Percentiles rank a stretch among this genome's conserved stretches.
These are phyloP conservation scores for Paramuricea clavata DNA, from an alignment of 92 coral and sea anemone species.

Conservation along the genomic window DNA sequence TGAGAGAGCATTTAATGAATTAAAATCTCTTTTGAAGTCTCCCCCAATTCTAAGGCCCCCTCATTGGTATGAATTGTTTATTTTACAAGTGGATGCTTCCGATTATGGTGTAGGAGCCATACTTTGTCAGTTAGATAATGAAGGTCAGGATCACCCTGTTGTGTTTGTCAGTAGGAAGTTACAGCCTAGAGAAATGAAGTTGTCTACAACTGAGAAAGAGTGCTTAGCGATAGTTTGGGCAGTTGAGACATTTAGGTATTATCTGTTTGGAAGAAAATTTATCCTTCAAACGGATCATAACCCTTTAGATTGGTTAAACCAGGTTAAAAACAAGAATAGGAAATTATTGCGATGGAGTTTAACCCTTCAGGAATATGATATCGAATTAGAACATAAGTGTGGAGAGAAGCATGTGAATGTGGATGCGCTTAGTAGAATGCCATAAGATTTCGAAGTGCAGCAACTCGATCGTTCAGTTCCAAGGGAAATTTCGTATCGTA, in stretches of 20 bases:
- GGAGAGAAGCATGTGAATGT: constrained; percentile 57
- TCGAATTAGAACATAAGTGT: constrained; percentile 61
- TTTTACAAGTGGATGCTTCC: too few relatives aligned
- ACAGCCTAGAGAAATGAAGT: too few relatives aligned
- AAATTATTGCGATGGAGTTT: constrained; percentile 70
- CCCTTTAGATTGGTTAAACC: constrained; percentile 59
- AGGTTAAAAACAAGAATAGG: constrained; percentile 55
- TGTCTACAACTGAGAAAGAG: constrained; percentile 59
- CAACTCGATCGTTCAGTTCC: neutral
- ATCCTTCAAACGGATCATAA: constrained; percentile 69
- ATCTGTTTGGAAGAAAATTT: constrained; percentile 65
- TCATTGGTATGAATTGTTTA: too few relatives aligned
- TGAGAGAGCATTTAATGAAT: too few relatives aligned
- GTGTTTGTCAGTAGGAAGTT: too few relatives aligned
- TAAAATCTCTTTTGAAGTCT: too few relatives aligned
- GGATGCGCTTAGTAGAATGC: constrained; percentile 60
- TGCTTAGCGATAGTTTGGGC: constrained; percentile 67
- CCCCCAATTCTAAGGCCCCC: too few relatives aligned
- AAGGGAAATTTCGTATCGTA: constrained; percentile 1
- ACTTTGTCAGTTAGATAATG: too few relatives aligned
- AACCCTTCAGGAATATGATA: constrained; percentile 64
- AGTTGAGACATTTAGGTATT: constrained; percentile 44
- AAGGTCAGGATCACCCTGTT: too few relatives aligned
- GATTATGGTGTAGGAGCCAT: too few relatives aligned
- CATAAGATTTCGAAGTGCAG: neutral